phyloP scores from a whole-genome alignment of 2,888 invertebrate genomes.

The Auanema freiburgensis region DNA sequence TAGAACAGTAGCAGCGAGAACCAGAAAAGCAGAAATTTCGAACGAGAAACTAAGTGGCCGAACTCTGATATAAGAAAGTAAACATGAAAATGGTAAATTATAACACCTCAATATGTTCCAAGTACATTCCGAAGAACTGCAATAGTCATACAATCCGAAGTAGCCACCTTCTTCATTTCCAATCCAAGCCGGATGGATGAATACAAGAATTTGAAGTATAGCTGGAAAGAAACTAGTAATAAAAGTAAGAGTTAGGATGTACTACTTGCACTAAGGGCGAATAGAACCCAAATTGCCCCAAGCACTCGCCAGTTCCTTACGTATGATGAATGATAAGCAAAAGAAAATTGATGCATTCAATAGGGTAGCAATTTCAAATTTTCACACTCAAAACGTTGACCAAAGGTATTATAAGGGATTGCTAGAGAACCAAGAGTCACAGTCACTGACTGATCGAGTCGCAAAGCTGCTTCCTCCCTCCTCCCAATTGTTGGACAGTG shows the following conservation, averaged over 20 bases:
- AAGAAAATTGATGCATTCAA: conserved; percentile 41
- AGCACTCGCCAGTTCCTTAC: conserved; percentile 74
- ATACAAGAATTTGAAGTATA: conserved; percentile 89
- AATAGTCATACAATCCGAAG: conserved; percentile 88
- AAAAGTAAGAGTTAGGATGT: neutral
- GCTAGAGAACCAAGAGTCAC: too few species aligned
- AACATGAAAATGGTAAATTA: neutral
- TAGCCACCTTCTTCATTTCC: conserved; percentile 74
- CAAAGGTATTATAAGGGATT: too few species aligned
- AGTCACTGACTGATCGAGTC: too few species aligned
- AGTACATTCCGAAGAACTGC: conserved; percentile 65
- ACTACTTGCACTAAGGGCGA: conserved; percentile 78
- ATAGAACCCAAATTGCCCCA: conserved; percentile 94
- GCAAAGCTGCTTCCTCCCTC: too few species aligned
- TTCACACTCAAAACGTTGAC: too few species aligned
- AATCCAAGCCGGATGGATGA: conserved; percentile 79
- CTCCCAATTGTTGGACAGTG: too few species aligned
- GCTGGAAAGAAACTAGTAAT: conserved; percentile 67
- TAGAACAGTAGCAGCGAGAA: conserved; percentile 80
- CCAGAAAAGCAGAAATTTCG: conserved; percentile 83
- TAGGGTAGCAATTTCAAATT: neutral
- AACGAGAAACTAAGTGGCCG: conserved; percentile 81
- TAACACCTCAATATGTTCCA: conserved; percentile 37
- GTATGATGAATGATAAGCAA: conserved; percentile 60
- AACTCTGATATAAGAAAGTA: conserved; percentile 29